Conservation (phyloP, 2,113 vertebrate species). For the Hiodon tergisus region DNA sequence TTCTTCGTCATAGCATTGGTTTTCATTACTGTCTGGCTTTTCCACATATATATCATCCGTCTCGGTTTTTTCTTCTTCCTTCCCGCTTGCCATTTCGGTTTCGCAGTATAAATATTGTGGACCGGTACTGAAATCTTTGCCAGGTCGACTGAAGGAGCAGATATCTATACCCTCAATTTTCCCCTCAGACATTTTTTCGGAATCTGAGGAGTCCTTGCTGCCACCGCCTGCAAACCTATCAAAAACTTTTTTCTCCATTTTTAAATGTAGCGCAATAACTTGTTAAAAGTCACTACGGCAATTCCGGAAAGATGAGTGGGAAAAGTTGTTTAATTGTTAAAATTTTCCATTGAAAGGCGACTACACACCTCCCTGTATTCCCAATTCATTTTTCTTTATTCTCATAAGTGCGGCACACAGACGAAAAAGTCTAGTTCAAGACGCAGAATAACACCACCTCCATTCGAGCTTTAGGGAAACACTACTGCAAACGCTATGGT, state of each 20-base stretch:
- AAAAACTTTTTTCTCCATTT: conserved; percentile 38
- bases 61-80: conserved; percentile 18
- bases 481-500: not conserved
- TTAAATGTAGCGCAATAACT: conserved; percentile 1
- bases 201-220: conserved; percentile 22
- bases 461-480: not conserved
- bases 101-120: conserved; percentile 20
- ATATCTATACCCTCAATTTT: conserved; percentile 11
- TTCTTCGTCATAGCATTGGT: conserved; percentile 13
- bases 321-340: conserved; percentile 10
- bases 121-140: not conserved
- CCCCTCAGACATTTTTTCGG: conserved; percentile 34
- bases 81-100: conserved; percentile 21
- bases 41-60: conserved; percentile 14
- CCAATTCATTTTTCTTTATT: conserved; percentile 13
- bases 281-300: not conserved
- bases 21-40: conserved; percentile 23
- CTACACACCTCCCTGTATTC: conserved; percentile 8
- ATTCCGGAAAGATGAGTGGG: not conserved
- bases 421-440: not conserved
- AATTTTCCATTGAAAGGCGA: not conserved
- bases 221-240: conserved; percentile 12
- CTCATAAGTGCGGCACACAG: not conserved
- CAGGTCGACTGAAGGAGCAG: conserved; percentile 4
- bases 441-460: not conserved